Evolutionary conservation across 2,888 invertebrate genomes (phyloP).

Genomic region (Cryptus armator): DNA sequence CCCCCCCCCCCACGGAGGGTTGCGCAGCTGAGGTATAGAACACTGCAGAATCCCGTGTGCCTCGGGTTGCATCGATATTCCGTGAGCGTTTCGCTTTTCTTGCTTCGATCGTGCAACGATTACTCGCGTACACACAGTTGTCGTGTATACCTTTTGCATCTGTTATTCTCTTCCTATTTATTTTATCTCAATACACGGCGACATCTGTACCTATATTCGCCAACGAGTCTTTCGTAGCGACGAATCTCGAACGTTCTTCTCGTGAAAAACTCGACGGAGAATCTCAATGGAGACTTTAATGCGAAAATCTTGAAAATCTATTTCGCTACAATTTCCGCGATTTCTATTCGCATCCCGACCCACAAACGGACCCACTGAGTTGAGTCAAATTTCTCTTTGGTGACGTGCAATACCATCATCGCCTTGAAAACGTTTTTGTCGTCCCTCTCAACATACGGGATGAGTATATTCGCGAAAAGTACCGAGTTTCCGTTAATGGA

Average conservation of each 20-base stretch:
- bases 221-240: not conserved
- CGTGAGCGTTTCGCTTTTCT: not conserved
- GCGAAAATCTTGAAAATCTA: no score
- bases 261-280: not conserved
- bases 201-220: not conserved
- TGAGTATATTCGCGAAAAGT: not conserved
- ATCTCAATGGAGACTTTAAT: not conserved
- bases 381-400: not conserved
- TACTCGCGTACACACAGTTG: constrained; percentile 17
- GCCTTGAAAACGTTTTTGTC: not conserved
- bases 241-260: not conserved
- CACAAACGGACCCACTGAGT: no score
- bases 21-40: not conserved
- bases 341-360: no score
- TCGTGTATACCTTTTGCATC: constrained; percentile 10
- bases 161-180: constrained; percentile 1
- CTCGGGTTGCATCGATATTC: constrained; percentile 42
- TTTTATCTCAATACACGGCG: not conserved
- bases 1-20: not conserved
- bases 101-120: constrained; percentile 39
- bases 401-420: not conserved
- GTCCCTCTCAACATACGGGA: not conserved
- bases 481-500: not conserved
- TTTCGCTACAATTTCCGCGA: no score
- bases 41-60: constrained; percentile 2